phyloP scores from a whole-genome alignment of 1,140 invertebrate species.

The Ips nitidus region DNA sequence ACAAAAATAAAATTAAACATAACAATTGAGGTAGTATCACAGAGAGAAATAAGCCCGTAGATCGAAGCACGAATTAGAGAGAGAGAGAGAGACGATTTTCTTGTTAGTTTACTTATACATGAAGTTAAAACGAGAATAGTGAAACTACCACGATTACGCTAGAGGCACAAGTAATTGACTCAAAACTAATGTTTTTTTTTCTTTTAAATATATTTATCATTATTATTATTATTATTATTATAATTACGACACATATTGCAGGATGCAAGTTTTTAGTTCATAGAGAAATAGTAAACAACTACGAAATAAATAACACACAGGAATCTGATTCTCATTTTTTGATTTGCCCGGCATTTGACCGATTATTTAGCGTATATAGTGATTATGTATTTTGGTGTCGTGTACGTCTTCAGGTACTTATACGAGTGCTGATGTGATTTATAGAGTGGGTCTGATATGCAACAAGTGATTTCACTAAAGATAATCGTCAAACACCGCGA shows the following conservation, averaged over 20 bases:
- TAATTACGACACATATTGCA: conserved; percentile 50
- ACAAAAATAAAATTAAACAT: conserved; percentile 4
- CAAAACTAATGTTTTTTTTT: conserved; percentile 50
- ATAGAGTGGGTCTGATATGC: background rate
- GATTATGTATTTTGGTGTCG: conserved; percentile 12
- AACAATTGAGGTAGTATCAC: conserved; percentile 34
- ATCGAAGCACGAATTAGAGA: conserved; percentile 12
- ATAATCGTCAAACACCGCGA: conserved; percentile 4
- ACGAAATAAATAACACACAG: conserved; percentile 48
- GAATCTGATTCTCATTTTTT: conserved; percentile 32
- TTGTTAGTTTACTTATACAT: background rate
- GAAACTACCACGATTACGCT: conserved; percentile 49
- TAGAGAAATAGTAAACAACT: conserved; percentile 37
- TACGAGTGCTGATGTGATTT: conserved; percentile 7
- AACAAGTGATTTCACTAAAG: background rate
- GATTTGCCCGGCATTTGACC: conserved; percentile 36
- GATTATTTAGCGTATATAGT: conserved; percentile 25
- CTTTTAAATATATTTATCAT: conserved; percentile 32
- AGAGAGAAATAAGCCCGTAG: conserved; percentile 41
- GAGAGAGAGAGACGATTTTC: conserved; percentile 24
- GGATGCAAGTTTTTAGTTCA: conserved; percentile 42
- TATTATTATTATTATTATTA: conserved; percentile 27
- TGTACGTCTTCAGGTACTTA: conserved; percentile 3
- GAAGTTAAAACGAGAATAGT: conserved; percentile 42
- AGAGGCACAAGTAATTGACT: conserved; percentile 55